Evolutionary conservation across 1,140 invertebrate genomes (phyloP).

Genomic region (Heliconius himera): DNA sequence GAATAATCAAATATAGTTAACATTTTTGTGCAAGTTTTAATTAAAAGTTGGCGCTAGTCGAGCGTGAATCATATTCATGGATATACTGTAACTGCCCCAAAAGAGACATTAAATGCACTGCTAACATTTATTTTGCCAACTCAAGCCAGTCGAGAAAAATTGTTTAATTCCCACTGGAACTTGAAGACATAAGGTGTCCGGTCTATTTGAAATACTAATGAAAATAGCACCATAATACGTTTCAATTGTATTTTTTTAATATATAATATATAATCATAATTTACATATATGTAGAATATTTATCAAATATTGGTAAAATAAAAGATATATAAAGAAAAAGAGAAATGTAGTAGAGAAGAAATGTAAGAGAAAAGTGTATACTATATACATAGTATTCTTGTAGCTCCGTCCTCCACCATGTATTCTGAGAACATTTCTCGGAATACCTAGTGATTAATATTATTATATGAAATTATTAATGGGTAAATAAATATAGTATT

Average conservation of each 20-base stretch:
- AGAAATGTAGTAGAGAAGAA: no score
- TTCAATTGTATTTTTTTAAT: not conserved
- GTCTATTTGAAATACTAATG: not conserved
- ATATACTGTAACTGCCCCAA: conserved; percentile 52
- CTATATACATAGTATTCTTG: no score
- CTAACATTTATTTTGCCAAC: conserved; percentile 29
- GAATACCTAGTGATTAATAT: no score
- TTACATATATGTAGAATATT: not conserved
- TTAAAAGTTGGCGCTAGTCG: conserved; percentile 57
- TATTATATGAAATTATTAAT: no score
- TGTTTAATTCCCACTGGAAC: conserved; percentile 1
- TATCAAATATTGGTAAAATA: not conserved
- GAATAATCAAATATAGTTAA: not conserved
- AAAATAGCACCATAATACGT: not conserved
- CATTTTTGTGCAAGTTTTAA: conserved; percentile 52
- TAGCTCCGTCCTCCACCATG: no score
- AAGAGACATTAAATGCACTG: conserved; percentile 52
- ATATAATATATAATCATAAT: no score
- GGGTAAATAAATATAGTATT: no score
- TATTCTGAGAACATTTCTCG: no score
- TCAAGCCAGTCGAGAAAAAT: conserved; percentile 27
- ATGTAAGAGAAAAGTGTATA: no score
- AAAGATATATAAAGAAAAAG: no score
- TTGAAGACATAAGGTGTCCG: conserved; percentile 1
- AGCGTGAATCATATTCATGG: conserved; percentile 59